Evolutionary conservation across 2,888 invertebrate species (phyloP).

Genomic region (Oligia latruncula): DNA sequence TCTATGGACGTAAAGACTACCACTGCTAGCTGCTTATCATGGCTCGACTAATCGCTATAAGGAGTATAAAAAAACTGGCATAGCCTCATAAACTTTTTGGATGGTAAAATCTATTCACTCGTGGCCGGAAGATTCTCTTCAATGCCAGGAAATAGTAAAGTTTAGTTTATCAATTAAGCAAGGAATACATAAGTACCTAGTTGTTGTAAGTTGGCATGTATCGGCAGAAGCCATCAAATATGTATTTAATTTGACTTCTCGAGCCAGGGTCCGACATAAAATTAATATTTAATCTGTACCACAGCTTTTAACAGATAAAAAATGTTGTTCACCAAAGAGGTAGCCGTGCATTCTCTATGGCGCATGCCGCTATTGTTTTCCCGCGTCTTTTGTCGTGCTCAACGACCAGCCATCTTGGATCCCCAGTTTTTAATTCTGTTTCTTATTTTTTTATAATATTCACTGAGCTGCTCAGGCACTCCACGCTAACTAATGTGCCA

Average conservation of each 20-base stretch:
- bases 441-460: constrained; percentile 29
- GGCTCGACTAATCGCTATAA: neutral
- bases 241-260: too few relatives aligned
- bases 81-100: neutral
- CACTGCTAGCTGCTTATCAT: neutral
- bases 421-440: constrained; percentile 64
- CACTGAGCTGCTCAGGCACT: neutral
- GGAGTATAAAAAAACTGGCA: too few relatives aligned
- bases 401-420: constrained; percentile 71
- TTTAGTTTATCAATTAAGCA: neutral
- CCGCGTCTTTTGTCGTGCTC: constrained; percentile 79
- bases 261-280: neutral
- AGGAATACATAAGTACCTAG: neutral
- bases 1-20: neutral
- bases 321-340: constrained; percentile 58
- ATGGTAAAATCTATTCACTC: neutral
- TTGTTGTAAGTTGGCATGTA: neutral
- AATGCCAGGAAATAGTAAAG: neutral
- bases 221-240: neutral
- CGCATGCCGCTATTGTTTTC: constrained; percentile 78
- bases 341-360: constrained; percentile 74
- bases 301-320: constrained; percentile 43
- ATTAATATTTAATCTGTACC: constrained; percentile 20
- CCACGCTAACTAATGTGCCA: constrained; percentile 1
- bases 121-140: neutral